phyloP scores from a whole-genome alignment of 2,113 vertebrate species.

The Neoarius graeffei region DNA sequence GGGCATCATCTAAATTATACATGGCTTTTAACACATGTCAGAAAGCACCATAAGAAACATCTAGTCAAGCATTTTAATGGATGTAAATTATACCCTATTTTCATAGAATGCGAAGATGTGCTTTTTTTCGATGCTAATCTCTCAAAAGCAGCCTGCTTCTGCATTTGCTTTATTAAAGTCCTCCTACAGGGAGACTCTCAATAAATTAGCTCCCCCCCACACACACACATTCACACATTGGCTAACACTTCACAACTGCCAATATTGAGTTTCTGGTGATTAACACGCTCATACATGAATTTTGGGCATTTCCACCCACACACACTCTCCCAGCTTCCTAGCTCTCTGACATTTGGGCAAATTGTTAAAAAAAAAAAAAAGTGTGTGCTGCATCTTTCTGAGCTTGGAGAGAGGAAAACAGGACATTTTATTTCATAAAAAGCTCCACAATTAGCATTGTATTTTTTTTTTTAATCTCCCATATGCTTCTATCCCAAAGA shows the following conservation, averaged over 20 bases:
- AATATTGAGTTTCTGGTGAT: slow-evolving; percentile 37
- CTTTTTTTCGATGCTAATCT: neutral
- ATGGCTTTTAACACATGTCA: neutral
- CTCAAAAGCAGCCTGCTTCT: neutral
- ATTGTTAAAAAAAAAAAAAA: neutral
- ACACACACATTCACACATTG: neutral
- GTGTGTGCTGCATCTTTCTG: neutral
- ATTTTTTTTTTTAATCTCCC: neutral
- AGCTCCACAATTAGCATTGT: neutral
- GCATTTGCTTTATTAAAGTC: neutral
- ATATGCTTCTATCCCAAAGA: neutral
- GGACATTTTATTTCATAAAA: neutral
- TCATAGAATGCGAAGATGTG: no score
- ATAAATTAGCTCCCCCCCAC: slow-evolving; percentile 12
- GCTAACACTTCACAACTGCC: slow-evolving; percentile 16
- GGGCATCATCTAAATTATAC: neutral
- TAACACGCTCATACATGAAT: slow-evolving; percentile 2
- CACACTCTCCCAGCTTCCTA: neutral
- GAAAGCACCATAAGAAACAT: neutral
- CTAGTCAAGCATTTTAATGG: no score
- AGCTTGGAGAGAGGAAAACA: neutral
- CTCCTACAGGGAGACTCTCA: slow-evolving; percentile 10
- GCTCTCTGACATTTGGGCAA: slow-evolving; percentile 10
- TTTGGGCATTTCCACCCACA: slow-evolving; percentile 18
- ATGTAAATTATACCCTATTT: neutral